phyloP scores from a whole-genome alignment of 2,113 vertebrate genomes.

The Silurus meridionalis region DNA sequence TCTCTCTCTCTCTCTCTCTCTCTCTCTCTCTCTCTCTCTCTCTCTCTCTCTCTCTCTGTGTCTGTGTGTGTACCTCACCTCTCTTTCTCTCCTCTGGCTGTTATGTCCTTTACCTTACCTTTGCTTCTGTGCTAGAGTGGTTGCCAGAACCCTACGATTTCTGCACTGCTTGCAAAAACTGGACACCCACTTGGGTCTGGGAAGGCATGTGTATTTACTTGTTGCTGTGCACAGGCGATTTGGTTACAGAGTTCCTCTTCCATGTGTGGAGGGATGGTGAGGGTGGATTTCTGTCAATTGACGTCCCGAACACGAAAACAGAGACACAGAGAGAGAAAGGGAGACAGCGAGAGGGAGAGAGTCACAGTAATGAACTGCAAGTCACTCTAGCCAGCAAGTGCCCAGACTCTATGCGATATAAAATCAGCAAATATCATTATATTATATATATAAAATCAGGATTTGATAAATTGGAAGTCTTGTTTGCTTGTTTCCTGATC shows the following conservation, averaged over 20 bases:
- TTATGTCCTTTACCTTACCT: slow-evolving; percentile 6
- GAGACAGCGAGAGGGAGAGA: background rate
- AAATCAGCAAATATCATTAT: background rate
- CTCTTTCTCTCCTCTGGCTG: background rate
- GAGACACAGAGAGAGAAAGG: background rate
- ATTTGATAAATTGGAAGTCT: background rate
- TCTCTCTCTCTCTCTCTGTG: background rate
- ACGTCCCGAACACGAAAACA: background rate
- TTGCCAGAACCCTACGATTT: slow-evolving; percentile 37
- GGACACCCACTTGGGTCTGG: background rate
- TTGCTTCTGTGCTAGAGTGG: slow-evolving; percentile 7
- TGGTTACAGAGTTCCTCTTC: slow-evolving; percentile 28
- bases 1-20: background rate
- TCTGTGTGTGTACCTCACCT: background rate
- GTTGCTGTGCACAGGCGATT: slow-evolving; percentile 37
- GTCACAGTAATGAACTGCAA: slow-evolving; percentile 20
- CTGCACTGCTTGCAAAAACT: slow-evolving; percentile 42
- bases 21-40: background rate
- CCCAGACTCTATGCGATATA: background rate
- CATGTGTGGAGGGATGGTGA: slow-evolving; percentile 11
- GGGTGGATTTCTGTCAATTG: background rate
- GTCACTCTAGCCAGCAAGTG: background rate
- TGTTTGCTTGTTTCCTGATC: too few species aligned
- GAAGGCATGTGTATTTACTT: slow-evolving; percentile 42
- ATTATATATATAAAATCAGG: too few species aligned